These are phyloP conservation scores for Lichenostomus cassidix DNA, from an alignment of 2,113 vertebrate genomes.

Conservation along the genomic window DNA sequence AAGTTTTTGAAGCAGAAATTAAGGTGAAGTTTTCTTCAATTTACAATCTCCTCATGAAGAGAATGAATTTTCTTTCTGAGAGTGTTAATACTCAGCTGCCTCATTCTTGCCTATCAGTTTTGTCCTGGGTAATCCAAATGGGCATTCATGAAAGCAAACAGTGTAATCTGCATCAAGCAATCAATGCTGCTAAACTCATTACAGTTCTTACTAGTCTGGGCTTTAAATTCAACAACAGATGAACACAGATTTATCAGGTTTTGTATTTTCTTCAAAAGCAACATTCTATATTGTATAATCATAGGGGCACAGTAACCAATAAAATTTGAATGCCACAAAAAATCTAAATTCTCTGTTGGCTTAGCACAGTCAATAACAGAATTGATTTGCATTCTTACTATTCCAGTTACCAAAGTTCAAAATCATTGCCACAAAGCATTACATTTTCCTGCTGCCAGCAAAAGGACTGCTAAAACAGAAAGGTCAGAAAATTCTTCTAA, in stretches of 20 bases:
- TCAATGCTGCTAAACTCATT: background rate
- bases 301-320: background rate
- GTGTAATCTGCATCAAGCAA: background rate
- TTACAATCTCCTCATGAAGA: background rate
- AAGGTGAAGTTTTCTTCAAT: conserved; percentile 4
- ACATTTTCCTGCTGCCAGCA: background rate
- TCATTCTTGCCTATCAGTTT: background rate
- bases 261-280: background rate
- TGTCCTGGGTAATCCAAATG: background rate
- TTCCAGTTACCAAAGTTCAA: background rate
- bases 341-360: background rate
- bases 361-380: background rate
- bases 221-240: background rate
- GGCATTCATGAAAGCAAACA: background rate
- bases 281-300: background rate
- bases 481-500: background rate
- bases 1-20: conserved; percentile 17
- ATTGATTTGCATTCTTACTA: background rate
- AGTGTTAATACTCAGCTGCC: background rate
- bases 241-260: background rate
- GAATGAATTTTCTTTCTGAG: background rate
- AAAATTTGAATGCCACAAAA: background rate
- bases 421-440: background rate
- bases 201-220: background rate
- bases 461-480: background rate